Evolutionary conservation across 2,113 vertebrate species (phyloP), one percentile per base, ranked within the genome.

Genomic region (Osmerus eperlanus): DNA sequence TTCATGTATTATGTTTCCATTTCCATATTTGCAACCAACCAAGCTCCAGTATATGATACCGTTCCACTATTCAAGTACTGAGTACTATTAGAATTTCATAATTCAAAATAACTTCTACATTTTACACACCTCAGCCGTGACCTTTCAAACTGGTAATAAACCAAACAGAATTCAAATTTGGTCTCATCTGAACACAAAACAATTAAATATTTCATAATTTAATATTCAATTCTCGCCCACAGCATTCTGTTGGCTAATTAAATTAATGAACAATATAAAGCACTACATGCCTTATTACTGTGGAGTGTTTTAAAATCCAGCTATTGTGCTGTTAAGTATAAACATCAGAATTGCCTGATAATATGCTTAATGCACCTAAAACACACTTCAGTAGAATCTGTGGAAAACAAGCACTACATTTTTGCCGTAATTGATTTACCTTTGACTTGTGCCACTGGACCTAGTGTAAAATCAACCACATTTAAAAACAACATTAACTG

Each of bases 351-450:
- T 87, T 82, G 87, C 79, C 75, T 82, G 71, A 72, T 78, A 70
- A 77, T 79, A 74, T 62, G 69, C 47, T 64, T 75, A 83, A 81
- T 79, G 75, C 58, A 70, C 58, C 71, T 59, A 83, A 81, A 84
- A 81, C 60, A 73, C 73, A 75, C 68, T 78, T 74, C 29, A 81
- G 65, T 71, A 81, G 72, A 66, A 56, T 55, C 56, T 52, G 71
- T 52, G 67, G 54, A 73, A 79, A 83, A 81, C 61, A 76, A 75
- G 74, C 77, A 53, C 72, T 72, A 9, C 71, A 63, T 25, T 77
- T 79, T 13, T 61, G 67, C 71, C 83, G 81, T 88, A 89, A 90
- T 86, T 86, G 87, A 89, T 88, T 85, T 88, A 81, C 68, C 82
- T 86, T 89, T 78, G 74, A 81, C 56, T 29, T 66, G 61, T 41